These are phyloP conservation scores for Emydocephalus ijimae DNA, from an alignment of 2,113 vertebrate species.

Conservation along the genomic window DNA sequence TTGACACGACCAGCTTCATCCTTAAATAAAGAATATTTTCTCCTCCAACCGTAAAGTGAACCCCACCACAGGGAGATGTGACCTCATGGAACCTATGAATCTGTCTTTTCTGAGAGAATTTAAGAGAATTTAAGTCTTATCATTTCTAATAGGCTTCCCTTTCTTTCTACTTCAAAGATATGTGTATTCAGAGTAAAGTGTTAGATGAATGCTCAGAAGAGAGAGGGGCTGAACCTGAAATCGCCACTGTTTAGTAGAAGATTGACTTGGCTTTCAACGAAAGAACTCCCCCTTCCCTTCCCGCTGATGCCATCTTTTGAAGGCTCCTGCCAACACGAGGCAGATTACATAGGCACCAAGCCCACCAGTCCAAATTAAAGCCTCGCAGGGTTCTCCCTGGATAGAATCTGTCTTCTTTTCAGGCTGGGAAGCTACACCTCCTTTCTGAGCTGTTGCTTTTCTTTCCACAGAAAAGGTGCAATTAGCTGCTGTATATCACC, in stretches of 20 bases:
- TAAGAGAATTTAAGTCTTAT: not conserved
- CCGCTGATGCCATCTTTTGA: not conserved
- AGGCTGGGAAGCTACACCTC: constrained; percentile 58
- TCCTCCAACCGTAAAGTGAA: not conserved
- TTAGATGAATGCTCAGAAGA: not conserved
- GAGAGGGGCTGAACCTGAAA: rapidly evolving
- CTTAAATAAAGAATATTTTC: not conserved
- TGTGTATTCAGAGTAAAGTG: not conserved
- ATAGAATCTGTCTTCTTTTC: constrained; percentile 54
- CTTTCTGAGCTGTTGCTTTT: constrained; percentile 47
- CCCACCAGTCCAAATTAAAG: not conserved
- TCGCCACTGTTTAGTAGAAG: not conserved
- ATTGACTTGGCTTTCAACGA: not conserved
- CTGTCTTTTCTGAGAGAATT: not conserved
- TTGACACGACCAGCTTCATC: not conserved
- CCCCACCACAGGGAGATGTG: not conserved
- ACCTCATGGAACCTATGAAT: rapidly evolving
- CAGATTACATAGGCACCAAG: not conserved
- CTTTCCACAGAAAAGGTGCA: constrained; percentile 61
- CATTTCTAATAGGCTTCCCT: not conserved
- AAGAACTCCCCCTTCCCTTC: not conserved
- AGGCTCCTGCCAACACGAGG: rapidly evolving
- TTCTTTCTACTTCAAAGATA: not conserved
- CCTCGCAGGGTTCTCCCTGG: constrained; percentile 7
- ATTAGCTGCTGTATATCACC: constrained; percentile 65